Percentiles rank a stretch among this genome's conserved stretches.
Evolutionary conservation across 2,797 vertebrate genomes (phyloP).

Genomic region (Buphagus erythrorhynchus): DNA sequence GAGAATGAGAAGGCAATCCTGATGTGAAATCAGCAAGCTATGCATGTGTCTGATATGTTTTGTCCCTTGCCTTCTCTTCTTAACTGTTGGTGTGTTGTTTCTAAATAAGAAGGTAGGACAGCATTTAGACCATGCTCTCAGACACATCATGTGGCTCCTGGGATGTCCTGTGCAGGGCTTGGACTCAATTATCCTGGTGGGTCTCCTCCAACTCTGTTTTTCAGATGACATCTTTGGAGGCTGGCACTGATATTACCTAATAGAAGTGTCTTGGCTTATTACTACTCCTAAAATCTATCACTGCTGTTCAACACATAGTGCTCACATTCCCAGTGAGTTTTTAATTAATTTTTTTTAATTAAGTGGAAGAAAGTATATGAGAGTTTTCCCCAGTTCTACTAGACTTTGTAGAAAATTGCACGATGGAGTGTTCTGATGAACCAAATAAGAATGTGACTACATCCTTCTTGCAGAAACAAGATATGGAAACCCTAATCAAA

Average conservation of each 20-base stretch:
- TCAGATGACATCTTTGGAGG: background rate
- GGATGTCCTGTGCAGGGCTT: background rate
- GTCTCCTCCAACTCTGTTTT: background rate
- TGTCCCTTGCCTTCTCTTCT: background rate
- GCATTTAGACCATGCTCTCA: background rate
- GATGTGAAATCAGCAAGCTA: background rate
- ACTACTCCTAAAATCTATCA: background rate
- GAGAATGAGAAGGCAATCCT: background rate
- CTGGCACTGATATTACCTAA: background rate
- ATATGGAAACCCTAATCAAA: conserved; percentile 81
- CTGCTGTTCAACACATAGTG: background rate
- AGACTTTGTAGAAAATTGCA: background rate
- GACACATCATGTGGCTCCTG: background rate
- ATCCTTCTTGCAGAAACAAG: conserved; percentile 74
- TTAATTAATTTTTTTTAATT: background rate
- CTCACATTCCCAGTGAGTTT: background rate
- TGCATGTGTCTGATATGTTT: background rate
- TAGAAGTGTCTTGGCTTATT: background rate
- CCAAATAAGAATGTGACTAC: background rate
- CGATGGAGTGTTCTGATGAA: background rate
- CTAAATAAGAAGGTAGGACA: background rate
- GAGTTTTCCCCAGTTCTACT: background rate
- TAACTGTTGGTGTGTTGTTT: background rate
- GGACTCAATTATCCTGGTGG: background rate
- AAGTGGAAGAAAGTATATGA: background rate